Evolutionary conservation across 2,113 vertebrate species (phyloP).

Genomic region (Oreotrochilus melanogaster): DNA sequence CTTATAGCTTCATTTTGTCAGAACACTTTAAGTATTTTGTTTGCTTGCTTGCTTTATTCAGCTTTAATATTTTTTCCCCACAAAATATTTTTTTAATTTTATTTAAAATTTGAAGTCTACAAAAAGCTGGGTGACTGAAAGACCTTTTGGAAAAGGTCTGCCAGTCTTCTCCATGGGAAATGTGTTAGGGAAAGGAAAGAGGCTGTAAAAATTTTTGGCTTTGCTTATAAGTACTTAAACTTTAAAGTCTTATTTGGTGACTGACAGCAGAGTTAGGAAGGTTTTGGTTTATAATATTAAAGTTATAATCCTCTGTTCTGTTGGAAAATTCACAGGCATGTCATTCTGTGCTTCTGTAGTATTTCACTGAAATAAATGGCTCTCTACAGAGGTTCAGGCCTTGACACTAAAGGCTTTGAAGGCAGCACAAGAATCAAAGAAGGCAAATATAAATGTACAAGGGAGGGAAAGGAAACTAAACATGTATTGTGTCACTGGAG

Average conservation of each 20-base stretch:
- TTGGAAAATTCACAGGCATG: neutral
- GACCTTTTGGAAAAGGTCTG: neutral
- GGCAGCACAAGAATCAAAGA: neutral
- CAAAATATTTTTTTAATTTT: neutral
- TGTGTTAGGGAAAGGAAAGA: rapidly evolving
- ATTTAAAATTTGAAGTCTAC: neutral
- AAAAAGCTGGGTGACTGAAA: neutral
- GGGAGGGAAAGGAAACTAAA: neutral
- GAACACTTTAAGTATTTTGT: neutral
- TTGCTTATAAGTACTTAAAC: neutral
- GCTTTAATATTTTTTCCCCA: neutral
- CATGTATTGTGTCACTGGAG: neutral
- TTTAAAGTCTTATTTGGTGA: neutral
- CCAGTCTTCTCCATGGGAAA: neutral
- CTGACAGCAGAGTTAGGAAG: neutral
- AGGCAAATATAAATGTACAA: neutral
- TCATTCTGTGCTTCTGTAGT: neutral
- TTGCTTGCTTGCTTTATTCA: neutral
- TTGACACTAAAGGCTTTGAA: neutral
- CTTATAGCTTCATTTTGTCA: neutral
- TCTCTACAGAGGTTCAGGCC: neutral
- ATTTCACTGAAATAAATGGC: neutral
- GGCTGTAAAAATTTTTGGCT: neutral
- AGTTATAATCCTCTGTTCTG: neutral
- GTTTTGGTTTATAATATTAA: neutral